Base-by-base conservation (phyloP, 2,888 invertebrate genomes). In the Plemyria rubiginata region DNA sequence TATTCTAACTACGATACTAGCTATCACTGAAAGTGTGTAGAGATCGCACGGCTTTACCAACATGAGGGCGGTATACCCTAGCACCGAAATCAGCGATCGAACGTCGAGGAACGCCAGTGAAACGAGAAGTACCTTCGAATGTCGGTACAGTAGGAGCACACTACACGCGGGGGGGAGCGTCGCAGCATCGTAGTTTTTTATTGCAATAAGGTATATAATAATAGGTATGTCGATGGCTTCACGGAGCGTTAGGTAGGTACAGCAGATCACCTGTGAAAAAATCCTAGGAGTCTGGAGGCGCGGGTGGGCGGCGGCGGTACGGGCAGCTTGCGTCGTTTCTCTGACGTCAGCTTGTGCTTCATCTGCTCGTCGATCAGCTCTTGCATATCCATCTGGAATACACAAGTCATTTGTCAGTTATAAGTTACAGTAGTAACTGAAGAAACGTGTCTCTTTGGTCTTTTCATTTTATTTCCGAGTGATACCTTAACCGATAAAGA, bases 361-460 rank as follows among this genome's bases (percentile, higher is more conserved):
- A 98, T 96, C 85, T 98, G 98, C 78, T 98, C 98, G 75, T 98
- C 97, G 64, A 98, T 94, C 48, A 98, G 92, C 79, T 97, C 96
- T 79, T 98, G 98, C 97, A 98, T 98, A 86, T 98, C 98, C 95
- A 98, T 97, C 96, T 98, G 93, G 6, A 92, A 91, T 54, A 16
- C 28, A 65, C 9, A 1, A 3, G 38, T 11, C 7, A 0, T 22
- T 45, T 16, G 9, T 3, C 15, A 36, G 4, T 46, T n/a, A 28
- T 32, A 8, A 8, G 4, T 40, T 22, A 3, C 22, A 22, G n/a
- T n/a, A n/a, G n/a, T 22, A 22, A 2, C 22, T 22, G 22, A 22
- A 22, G 22, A 22, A 22, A 22, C 3, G 22, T 22, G 22, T 22
- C 22, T 22, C 2, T 22, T 1, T 2, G 1, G 1, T 22, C 1